Percentiles rank a stretch among this genome's conserved stretches.
Evolutionary conservation across 2,113 vertebrate genomes (phyloP).

Genomic region (Scophthalmus maximus): DNA sequence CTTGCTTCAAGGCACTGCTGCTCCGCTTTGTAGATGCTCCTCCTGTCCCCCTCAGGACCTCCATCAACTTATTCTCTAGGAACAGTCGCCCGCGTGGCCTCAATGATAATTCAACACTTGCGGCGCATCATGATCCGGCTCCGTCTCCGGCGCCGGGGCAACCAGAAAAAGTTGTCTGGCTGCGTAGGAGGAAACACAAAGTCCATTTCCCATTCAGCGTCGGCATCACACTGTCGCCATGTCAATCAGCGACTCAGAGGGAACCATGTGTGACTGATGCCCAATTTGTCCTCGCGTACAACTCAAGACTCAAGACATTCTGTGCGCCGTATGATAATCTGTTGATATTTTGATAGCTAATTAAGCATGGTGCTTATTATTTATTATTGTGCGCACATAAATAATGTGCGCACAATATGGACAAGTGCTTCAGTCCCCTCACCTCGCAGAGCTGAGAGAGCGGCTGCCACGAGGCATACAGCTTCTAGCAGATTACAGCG

Average conservation of each 20-base stretch:
- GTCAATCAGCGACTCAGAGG: constrained; percentile 60
- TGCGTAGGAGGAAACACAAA: constrained; percentile 53
- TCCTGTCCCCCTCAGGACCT: constrained; percentile 52
- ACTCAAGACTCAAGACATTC: constrained; percentile 19
- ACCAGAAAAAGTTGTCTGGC: constrained; percentile 40
- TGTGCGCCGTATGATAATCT: constrained; percentile 23
- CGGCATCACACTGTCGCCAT: constrained; percentile 52
- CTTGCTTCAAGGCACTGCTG: constrained; percentile 61
- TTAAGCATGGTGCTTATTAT: constrained; percentile 32
- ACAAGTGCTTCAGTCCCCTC: constrained; percentile 44
- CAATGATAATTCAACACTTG: constrained; percentile 46
- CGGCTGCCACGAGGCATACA: constrained; percentile 43
- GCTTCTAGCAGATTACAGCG: constrained; percentile 59
- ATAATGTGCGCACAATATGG: constrained; percentile 61
- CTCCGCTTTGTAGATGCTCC: constrained; percentile 71
- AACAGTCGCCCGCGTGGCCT: constrained; percentile 36
- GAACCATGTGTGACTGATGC: constrained; percentile 57
- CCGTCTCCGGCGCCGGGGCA: constrained; percentile 27
- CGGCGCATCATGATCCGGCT: not conserved
- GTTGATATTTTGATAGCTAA: constrained; percentile 61
- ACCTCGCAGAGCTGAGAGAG: constrained; percentile 36
- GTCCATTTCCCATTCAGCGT: constrained; percentile 48
- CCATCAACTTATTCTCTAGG: constrained; percentile 45
- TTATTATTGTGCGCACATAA: constrained; percentile 36
- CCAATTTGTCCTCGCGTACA: constrained; percentile 32